Percentiles rank a stretch among this genome's conserved stretches.
Evolutionary conservation across 2,113 vertebrate genomes (phyloP).

Genomic region (Sinosuthora webbiana): DNA sequence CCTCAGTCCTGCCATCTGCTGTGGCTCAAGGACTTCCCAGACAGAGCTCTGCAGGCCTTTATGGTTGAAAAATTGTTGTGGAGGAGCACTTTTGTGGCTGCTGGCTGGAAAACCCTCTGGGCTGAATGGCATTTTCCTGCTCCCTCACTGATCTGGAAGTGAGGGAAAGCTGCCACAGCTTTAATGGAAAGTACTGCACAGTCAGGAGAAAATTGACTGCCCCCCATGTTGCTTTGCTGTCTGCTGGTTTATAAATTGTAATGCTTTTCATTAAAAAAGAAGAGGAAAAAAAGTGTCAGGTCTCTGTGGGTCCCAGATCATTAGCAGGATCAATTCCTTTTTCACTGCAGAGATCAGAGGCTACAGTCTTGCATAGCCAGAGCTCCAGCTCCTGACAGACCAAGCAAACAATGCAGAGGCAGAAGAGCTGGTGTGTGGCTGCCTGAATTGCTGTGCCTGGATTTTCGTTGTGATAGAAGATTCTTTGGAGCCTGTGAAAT

Average conservation of each 20-base stretch:
- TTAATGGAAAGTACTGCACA: conserved; percentile 29
- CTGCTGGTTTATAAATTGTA: conserved; percentile 56
- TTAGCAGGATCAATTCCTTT: conserved; percentile 61
- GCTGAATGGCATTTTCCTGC: conserved; percentile 5
- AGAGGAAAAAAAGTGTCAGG: neutral
- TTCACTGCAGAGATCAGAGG: conserved; percentile 52
- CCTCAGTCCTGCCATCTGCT: neutral
- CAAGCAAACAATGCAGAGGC: conserved; percentile 31
- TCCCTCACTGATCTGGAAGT: conserved; percentile 19
- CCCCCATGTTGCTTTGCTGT: conserved; percentile 36
- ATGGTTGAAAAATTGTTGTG: neutral
- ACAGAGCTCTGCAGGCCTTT: neutral
- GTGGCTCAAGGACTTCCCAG: neutral
- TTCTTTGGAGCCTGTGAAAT: neutral
- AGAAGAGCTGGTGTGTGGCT: neutral
- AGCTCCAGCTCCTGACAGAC: conserved; percentile 7
- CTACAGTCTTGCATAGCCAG: conserved; percentile 30
- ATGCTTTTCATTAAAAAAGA: conserved; percentile 56
- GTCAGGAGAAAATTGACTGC: conserved; percentile 52
- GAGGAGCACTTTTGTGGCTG: conserved; percentile 11
- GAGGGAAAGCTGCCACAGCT: conserved; percentile 30
- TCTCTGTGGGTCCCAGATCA: conserved; percentile 45
- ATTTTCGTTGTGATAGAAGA: neutral
- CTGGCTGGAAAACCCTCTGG: conserved; percentile 13
- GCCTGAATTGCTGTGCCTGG: neutral